Base-by-base conservation (phyloP, 2,797 vertebrate genomes). In the Atherinosoma microstoma region DNA sequence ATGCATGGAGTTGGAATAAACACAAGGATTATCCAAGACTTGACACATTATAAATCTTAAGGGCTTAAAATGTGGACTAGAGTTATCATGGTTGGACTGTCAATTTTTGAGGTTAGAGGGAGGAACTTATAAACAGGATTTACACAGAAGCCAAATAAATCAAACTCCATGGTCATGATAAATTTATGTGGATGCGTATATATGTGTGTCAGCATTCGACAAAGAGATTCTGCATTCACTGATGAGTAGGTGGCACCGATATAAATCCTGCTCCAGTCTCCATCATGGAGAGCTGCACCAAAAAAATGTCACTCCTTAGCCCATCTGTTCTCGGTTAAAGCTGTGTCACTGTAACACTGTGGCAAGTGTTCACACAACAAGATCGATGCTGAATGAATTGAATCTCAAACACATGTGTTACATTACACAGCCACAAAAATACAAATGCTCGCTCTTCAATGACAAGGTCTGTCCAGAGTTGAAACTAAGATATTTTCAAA, bases 301-400 rank as follows among this genome's bases (percentile, higher is more conserved):
- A 68, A 79, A 68, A 84, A 78, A 73, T 27, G 87, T 89, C 84
- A 72, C 82, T 92, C 75, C 67, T 70, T 75, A 60, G 71, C 73
- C 45, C 93, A 93, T 94, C 91, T 94, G 94, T 76, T 90, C 68
- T 73, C 76, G 54, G 75, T 94, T 94, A 93, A 79, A 82, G 76
- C 65, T 24, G 64, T 92, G 83, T 91, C 81, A 79, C 47, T 80
- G 83, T 78, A 87, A 82, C 73, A 78, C 72, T 83, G 82, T 75
- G 86, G 90, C 80, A 72, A 85, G 69, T 87, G 70, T 87, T 87
- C 83, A 87, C 76, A 82, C 80, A 83, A 67, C 72, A 84, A 78
- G 70, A 83, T 78, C 42, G 66, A 90, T 65, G 74, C 71, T 29
- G 60, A 58, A 58, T 68, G 59, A 75, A 78, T 70, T 69, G 24